Base-by-base conservation (phyloP, 2,888 invertebrate species). In the Neria commutata region DNA sequence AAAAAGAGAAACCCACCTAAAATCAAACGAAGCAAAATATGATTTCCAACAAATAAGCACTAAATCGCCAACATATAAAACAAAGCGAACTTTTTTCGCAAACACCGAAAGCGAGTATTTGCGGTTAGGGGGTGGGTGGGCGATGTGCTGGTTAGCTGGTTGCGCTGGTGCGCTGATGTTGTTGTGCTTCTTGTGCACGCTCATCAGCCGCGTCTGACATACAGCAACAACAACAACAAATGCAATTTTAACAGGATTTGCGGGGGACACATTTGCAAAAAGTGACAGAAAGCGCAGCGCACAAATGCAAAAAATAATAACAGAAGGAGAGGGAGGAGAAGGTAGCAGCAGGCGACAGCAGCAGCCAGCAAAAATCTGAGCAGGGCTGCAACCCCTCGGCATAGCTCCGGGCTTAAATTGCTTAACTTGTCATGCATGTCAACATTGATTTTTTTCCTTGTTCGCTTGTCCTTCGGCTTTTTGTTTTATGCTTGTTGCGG, bases 371-470 rank as follows among this genome's bases (percentile, higher is more conserved):
- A 2, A 63, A 53, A 26, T 49, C 26, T 50, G 60, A 53, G 47
- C 60, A 16, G 26, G 16, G 16, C 58, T n/a, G 56, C 70, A 69
- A 69, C 25, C 52, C 23, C 53, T 45, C 23, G 68, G 71, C 71
- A 72, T 72, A 72, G 73, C 73, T 73, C 71, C 68, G 73, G 73
- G 74, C 74, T 76, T 76, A 75, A 76, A 72, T 73, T 74, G 73
- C 70, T 76, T 75, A 76, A 75, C 72, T 74, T 75, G 73, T 76
- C 76, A 76, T 71, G 74, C 72, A 70, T 69, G 68, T 67, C 58
- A 64, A 73, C 73, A 73, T 73, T 74, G 69, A 71, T 68, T 69
- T 71, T 68, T 65, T 66, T 67, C 67, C 68, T 49, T 72, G 47
- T 24, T 42, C 53, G 56, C 58, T 14, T 14, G 46, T 21, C 46